Evolutionary conservation across 1,140 invertebrate genomes (phyloP).

Genomic region (Mercenaria mercenaria): DNA sequence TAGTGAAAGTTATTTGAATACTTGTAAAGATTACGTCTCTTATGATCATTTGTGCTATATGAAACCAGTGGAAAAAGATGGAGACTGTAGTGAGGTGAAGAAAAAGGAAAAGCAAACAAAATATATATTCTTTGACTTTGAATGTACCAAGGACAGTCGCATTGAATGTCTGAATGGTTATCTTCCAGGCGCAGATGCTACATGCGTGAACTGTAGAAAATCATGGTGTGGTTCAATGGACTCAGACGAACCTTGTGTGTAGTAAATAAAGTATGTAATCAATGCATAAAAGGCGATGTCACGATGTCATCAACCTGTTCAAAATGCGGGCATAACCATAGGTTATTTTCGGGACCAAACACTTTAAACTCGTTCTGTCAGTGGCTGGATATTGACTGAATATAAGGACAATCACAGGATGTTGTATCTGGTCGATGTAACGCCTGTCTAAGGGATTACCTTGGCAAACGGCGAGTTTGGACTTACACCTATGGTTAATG

Average conservation of each 20-base stretch:
- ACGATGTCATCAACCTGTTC: not conserved
- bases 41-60: constrained; percentile 19
- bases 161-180: constrained; percentile 5
- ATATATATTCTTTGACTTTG: not conserved
- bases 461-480: too few relatives aligned
- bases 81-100: too few relatives aligned
- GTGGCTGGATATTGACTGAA: too few relatives aligned
- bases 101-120: not conserved
- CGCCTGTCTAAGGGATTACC: too few relatives aligned
- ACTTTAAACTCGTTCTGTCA: too few relatives aligned
- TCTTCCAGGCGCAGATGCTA: not conserved
- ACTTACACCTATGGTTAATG: too few relatives aligned
- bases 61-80: not conserved
- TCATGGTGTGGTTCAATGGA: too few relatives aligned
- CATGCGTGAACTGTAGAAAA: not conserved
- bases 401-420: too few relatives aligned
- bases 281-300: not conserved
- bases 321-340: too few relatives aligned
- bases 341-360: too few relatives aligned
- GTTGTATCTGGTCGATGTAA: too few relatives aligned
- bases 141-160: not conserved
- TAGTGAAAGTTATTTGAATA: constrained; percentile 21
- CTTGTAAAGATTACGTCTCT: constrained; percentile 18
- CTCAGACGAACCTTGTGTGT: constrained; percentile 16
- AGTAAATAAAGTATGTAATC: not conserved